A percentile compares a stretch with the other conserved stretches of the same genome.
Evolutionary conservation across 2,113 vertebrate species (phyloP).

Genomic region (Isurus oxyrinchus): DNA sequence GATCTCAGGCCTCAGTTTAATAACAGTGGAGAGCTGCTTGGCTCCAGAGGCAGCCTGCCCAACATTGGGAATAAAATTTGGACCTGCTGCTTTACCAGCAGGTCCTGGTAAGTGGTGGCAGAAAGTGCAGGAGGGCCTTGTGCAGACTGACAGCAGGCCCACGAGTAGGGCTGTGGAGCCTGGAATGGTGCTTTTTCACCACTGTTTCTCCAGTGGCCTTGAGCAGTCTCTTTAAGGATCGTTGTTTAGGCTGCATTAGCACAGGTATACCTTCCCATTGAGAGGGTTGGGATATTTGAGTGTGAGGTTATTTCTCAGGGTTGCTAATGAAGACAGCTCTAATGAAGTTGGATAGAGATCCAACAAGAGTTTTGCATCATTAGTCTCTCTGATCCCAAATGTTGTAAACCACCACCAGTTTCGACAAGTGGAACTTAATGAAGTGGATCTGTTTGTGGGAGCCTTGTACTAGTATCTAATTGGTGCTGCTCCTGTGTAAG

Average conservation of each 20-base stretch:
- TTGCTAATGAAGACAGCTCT: not conserved
- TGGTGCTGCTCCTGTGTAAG: not conserved
- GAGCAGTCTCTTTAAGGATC: not conserved
- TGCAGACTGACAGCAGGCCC: no score
- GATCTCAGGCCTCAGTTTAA: not conserved
- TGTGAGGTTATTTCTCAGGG: not conserved
- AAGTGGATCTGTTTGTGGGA: not conserved
- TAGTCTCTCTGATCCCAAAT: not conserved
- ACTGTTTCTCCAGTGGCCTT: not conserved
- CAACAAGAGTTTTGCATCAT: not conserved
- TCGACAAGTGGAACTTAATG: not conserved
- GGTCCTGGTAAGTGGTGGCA: no score
- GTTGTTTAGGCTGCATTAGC: not conserved
- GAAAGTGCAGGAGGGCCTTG: no score
- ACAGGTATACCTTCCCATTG: not conserved
- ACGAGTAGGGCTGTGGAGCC: not conserved
- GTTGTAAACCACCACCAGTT: not conserved
- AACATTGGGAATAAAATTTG: no score
- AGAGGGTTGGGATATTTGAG: not conserved
- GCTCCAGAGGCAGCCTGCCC: not conserved
- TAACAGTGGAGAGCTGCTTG: not conserved
- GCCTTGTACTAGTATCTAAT: not conserved
- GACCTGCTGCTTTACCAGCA: no score
- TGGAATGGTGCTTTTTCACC: not conserved
- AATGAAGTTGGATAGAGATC: not conserved